phyloP scores from a whole-genome alignment of 2,888 invertebrate species.

The Volucella inanis region DNA sequence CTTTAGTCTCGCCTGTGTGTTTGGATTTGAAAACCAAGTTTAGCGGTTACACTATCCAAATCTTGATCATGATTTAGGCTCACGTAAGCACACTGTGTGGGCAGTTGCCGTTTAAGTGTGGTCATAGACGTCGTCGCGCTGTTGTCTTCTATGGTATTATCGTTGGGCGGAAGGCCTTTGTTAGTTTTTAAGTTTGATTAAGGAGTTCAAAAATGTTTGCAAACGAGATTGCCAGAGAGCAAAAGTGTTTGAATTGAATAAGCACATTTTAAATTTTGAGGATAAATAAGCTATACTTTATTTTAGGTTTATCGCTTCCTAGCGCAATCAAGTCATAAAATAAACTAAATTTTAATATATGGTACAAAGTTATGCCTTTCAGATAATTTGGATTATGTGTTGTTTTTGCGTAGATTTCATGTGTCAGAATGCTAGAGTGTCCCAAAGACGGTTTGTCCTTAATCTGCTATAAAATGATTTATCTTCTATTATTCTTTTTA shows the following conservation, averaged over 20 bases:
- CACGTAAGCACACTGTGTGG: constrained; percentile 59
- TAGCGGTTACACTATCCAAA: constrained; percentile 45
- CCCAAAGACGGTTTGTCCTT: no score
- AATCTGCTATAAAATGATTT: no score
- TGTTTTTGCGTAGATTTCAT: no score
- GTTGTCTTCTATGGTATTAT: constrained; percentile 36
- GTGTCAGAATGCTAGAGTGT: no score
- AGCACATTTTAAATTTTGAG: constrained; percentile 46
- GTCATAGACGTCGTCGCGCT: constrained; percentile 46
- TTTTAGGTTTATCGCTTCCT: background rate
- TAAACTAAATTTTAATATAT: no score
- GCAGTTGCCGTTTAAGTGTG: constrained; percentile 46
- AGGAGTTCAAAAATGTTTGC: constrained; percentile 22
- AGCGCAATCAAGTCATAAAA: no score
- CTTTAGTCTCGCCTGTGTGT: constrained; percentile 7
- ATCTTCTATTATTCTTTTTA: no score
- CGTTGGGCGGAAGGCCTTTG: constrained; percentile 42
- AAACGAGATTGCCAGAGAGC: constrained; percentile 1
- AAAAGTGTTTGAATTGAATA: constrained; percentile 5
- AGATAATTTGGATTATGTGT: no score
- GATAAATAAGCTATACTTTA: background rate
- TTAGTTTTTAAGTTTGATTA: constrained; percentile 42
- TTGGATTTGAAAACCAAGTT: constrained; percentile 18
- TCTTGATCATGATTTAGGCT: constrained; percentile 59
- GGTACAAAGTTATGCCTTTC: no score